phyloP scores from a whole-genome alignment of 1,140 invertebrate genomes.

The Diabrotica undecimpunctata region DNA sequence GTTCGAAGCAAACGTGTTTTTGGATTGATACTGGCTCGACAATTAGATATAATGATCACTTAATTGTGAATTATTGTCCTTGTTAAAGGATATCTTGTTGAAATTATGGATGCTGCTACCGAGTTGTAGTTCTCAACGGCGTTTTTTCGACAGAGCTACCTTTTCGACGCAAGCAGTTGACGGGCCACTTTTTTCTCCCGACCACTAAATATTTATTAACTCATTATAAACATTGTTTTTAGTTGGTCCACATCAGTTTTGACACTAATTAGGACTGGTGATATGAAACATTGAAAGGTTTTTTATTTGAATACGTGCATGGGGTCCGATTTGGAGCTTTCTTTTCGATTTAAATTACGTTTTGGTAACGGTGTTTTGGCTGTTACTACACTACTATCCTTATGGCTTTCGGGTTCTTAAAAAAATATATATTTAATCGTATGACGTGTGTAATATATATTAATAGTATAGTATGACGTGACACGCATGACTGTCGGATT shows the following conservation, averaged over 20 bases:
- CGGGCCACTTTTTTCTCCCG: slow-evolving; percentile 6
- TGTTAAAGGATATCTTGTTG: slow-evolving; percentile 43
- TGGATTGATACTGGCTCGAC: slow-evolving; percentile 41
- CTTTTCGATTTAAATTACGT: too few relatives aligned
- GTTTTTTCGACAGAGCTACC: slow-evolving; percentile 15
- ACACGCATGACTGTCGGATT: too few relatives aligned
- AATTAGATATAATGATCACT: slow-evolving; percentile 47
- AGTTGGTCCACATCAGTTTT: slow-evolving; percentile 18
- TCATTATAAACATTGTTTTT: slow-evolving; percentile 17
- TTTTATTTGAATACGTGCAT: not conserved
- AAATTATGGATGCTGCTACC: slow-evolving; percentile 40
- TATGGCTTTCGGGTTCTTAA: too few relatives aligned
- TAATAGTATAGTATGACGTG: too few relatives aligned
- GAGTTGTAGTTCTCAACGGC: slow-evolving; percentile 11
- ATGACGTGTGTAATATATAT: too few relatives aligned
- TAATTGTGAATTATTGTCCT: slow-evolving; percentile 46
- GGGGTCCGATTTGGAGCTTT: too few relatives aligned
- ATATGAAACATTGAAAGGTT: not conserved
- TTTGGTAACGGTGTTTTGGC: too few relatives aligned
- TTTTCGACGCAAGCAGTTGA: not conserved
- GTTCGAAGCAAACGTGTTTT: slow-evolving; percentile 27
- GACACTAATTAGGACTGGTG: slow-evolving; percentile 13
- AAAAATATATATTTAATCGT: too few relatives aligned
- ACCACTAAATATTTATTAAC: slow-evolving; percentile 20
- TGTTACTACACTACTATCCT: too few relatives aligned